Evolutionary conservation across 2,888 invertebrate species (phyloP).

Genomic region (Eulithis prunata): DNA sequence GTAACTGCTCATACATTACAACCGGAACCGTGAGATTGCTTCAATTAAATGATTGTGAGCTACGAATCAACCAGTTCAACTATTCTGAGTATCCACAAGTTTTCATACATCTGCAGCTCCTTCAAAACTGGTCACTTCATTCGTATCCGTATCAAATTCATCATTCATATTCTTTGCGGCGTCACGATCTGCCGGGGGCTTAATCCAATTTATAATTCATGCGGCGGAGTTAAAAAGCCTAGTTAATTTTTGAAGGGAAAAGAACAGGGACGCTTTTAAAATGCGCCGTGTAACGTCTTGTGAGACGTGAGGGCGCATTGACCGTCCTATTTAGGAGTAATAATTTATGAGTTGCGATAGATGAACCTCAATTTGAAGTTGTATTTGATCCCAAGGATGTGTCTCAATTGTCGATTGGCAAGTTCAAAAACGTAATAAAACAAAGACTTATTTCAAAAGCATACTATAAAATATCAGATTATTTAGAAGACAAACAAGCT

Average conservation of each 20-base stretch:
- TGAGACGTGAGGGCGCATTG: constrained; percentile 75
- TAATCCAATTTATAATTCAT: constrained; percentile 79
- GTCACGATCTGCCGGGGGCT: constrained; percentile 78
- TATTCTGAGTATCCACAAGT: constrained; percentile 38
- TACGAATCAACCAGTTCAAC: constrained; percentile 45
- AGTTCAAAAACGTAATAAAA: too few relatives aligned
- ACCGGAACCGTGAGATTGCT: constrained; percentile 76
- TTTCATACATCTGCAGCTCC: constrained; percentile 43
- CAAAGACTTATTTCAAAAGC: too few relatives aligned
- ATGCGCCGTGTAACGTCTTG: constrained; percentile 60
- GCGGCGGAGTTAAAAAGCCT: constrained; percentile 70
- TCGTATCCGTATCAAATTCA: constrained; percentile 58
- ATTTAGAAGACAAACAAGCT: too few relatives aligned
- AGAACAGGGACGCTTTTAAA: constrained; percentile 57
- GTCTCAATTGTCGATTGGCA: too few relatives aligned
- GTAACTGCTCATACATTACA: constrained; percentile 55
- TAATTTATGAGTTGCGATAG: constrained; percentile 47
- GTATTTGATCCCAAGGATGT: too few relatives aligned
- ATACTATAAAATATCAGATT: too few relatives aligned
- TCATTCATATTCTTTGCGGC: constrained; percentile 79
- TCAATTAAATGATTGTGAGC: constrained; percentile 75
- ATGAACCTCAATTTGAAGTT: constrained; percentile 46
- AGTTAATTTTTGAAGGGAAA: constrained; percentile 59
- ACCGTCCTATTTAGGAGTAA: constrained; percentile 69
- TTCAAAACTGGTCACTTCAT: constrained; percentile 45